Base-by-base conservation (phyloP, 2,888 invertebrate species). In the Ichneumoninae sp. region DNA sequence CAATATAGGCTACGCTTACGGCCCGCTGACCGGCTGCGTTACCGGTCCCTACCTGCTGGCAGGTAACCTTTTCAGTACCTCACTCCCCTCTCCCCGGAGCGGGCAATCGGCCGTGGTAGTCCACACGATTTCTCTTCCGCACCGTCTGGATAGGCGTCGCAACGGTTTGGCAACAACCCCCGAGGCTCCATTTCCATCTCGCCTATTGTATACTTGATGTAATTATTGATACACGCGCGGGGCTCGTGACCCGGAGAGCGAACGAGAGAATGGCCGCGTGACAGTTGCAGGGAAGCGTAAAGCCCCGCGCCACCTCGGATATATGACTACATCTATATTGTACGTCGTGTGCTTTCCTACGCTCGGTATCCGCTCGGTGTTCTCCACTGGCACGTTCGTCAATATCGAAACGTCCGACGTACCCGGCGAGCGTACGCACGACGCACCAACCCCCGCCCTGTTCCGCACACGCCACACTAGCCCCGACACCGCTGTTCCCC, bases 151-250 rank as follows among this genome's bases (percentile, higher is more conserved):
- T 60, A 62, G 57, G 70, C 80, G 69, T 62, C 68, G 68, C 57
- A 66, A 40, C 62, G 65, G 54, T 75, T 81, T 19, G 80, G 22
- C 70, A 65, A 52, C 44, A 30, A 66, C 66, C 47, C 47, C 70
- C 30, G 5, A 65, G 36, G 26, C 62, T 30, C 33, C 26, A 71
- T 82, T 71, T 50, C 78, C 74, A 47, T 65, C 65, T 22, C 54
- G 8, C 65, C 54, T 47, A 74, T 83, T 86, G 83, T 86, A 86
- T 86, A 86, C 86, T 84, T 86, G 82, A 87, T 86, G 84, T 83
- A 87, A 87, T 87, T 87, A 87, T 86, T 85, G 83, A 84, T 84
- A 86, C 87, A 84, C 83, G 22, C 13, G 19, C 19, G 66, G 68
- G 62, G 76, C 57, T 75, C 65, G 26, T 19, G 70, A n/a, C 30